These are phyloP conservation scores for Nyctibius bracteatus DNA, from an alignment of 2,113 vertebrate species.

Conservation along the genomic window DNA sequence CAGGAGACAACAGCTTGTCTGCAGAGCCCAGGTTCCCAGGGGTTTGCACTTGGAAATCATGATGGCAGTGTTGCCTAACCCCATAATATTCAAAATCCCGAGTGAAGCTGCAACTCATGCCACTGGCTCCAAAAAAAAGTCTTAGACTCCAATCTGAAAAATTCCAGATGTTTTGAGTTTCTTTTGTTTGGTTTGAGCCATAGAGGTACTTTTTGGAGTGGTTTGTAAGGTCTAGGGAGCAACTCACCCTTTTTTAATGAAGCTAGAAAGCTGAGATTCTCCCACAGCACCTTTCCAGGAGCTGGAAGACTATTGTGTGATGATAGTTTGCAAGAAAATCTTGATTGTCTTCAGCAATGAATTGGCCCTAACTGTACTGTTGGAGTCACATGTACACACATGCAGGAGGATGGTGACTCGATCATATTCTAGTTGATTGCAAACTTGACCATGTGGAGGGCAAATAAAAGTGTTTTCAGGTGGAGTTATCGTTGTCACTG, in stretches of 20 bases:
- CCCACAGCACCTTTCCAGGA: not conserved
- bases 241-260: not conserved
- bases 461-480: not conserved
- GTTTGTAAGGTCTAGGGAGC: not conserved
- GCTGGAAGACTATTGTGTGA: not conserved
- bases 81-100: not conserved
- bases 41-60: not conserved
- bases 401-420: not conserved
- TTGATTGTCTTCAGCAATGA: not conserved
- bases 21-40: not conserved
- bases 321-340: not conserved
- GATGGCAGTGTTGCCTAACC: not conserved
- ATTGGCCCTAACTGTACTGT: not conserved
- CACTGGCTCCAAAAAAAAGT: not conserved
- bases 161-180: not conserved
- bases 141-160: not conserved
- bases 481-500: not conserved
- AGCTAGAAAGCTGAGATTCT: not conserved
- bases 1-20: not conserved
- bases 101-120: not conserved
- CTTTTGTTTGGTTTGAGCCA: not conserved
- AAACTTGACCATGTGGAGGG: not conserved
- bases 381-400: not conserved
- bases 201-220: not conserved
- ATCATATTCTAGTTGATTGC: not conserved